Evolutionary conservation across 2,888 invertebrate genomes (phyloP), one percentile per base, ranked within the genome.

Genomic region (Deilephila elpenor): DNA sequence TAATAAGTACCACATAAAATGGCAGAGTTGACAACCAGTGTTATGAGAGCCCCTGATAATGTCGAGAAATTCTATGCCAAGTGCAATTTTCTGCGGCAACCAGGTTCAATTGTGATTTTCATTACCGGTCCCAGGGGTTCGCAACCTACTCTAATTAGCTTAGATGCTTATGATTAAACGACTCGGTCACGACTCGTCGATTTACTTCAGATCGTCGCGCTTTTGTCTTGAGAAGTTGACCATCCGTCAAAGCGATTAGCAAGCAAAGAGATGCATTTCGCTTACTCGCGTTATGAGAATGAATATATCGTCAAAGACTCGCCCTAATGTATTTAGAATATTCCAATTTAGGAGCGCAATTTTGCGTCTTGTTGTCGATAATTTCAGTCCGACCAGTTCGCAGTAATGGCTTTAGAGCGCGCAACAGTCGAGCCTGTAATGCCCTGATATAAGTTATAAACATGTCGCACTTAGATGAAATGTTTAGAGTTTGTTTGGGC

Each of bases 91-190:
- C 89, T 86, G 81, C 80, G 76, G 86, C 87, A 90, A 91, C 89
- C 88, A 89, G 89, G 88, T 91, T 91, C 90, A 89, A 90, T 92
- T 91, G 91, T 91, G 87, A 93, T 92, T 94, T 94, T 93, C 93
- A 93, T 93, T 93, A 93, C 89, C 82, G 89, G 88, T 91, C 91
- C 85, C 89, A 86, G 82, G 86, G 91, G 92, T 91, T 93, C 91
- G 89, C 91, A 91, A 92, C 92, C 93, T 91, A 92, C 88, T 93
- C 91, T 94, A 94, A 94, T 94, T 94, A 93, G 89, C 91, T 89
- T 87, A 88, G 91, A 93, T 93, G 89, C 90, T 94, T 93, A 93
- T 93, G 90, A 94, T 93, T 92, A 93, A 93, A 93, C 89, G 88
- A 88, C 87, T 84, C 83, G 85, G 91, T 93, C 94, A 94, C 93